Evolutionary conservation across 2,888 invertebrate genomes (phyloP), one percentile per base, ranked within the genome.

Genomic region (Melinopterus prodromus): DNA sequence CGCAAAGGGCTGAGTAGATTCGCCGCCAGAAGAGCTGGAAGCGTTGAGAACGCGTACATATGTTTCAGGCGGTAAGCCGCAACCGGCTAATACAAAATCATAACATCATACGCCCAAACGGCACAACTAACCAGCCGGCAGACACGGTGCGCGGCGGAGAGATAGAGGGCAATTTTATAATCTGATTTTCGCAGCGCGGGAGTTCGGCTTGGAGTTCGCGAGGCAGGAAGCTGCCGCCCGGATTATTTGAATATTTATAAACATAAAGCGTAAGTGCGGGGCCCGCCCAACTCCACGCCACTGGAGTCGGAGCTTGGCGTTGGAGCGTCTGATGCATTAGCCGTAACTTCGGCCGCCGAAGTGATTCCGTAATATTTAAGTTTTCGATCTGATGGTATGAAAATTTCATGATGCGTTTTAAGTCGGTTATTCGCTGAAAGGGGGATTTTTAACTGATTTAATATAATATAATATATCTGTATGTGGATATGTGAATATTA

Each of bases 41-140:
- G 74, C 74, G 74, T 37, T 74, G 74, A 37, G 74, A 74, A 74
- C 71, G 71, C 7, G 12, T 2, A 1, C 16, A 15, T 71, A 35
- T 37, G 74, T 7, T 53, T 53, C 9, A 1, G 12, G 53, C 53
- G 37, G 74, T 37, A 74, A 74, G 36, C 74, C 82, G 82, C 84
- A 84, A 84, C 81, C 84, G 84, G 86, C 87, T 88, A 88, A 88
- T 88, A 87, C 88, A 88, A 87, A 88, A 88, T 87, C 88, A 88
- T 87, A 88, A 88, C 88, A 88, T 86, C 88, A 88, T 88, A 88
- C 87, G 87, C 87, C 84, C 79, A 78, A 53, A 53, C 53, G 53
- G 53, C 53, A 53, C 53, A 53, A 12, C 53, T 53, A 53, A 53
- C 53, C 53, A 53, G 53, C n/a, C 35, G n/a, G 74, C 74, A 71